Conservation (phyloP, 2,113 vertebrate genomes). For the Syngnathus scovelli region DNA sequence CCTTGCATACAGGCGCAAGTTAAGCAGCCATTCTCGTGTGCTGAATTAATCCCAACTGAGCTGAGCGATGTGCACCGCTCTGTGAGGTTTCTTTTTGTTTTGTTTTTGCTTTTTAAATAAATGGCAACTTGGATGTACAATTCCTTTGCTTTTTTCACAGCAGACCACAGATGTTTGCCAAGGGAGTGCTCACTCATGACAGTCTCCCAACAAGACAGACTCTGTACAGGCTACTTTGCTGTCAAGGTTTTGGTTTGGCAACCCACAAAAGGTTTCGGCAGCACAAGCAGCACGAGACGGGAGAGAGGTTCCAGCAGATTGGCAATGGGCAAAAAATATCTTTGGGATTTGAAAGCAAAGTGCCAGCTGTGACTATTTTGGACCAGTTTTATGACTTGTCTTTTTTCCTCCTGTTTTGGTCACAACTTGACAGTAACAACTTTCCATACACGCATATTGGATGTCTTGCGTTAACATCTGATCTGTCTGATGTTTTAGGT, state of each 20-base stretch:
- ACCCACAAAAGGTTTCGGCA: constrained; percentile 8
- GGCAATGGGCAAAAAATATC: constrained; percentile 14
- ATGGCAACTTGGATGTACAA: constrained; percentile 44
- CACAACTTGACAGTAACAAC: constrained; percentile 3
- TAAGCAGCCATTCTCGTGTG: constrained; percentile 27
- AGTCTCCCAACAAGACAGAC: not conserved
- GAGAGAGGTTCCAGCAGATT: constrained; percentile 30
- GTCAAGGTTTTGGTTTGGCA: constrained; percentile 4
- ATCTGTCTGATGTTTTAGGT: constrained; percentile 3
- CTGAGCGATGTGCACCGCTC: constrained; percentile 37
- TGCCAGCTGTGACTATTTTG: constrained; percentile 9
- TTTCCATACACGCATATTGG: constrained; percentile 9
- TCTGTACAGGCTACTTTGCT: not conserved
- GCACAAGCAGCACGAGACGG: not conserved
- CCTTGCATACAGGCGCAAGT: constrained; percentile 10
- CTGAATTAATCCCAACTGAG: constrained; percentile 14
- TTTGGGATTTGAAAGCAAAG: constrained; percentile 19
- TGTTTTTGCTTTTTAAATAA: constrained; percentile 52
- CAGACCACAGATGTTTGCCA: constrained; percentile 21
- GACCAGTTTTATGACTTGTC: constrained; percentile 1
- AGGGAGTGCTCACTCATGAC: constrained; percentile 11
- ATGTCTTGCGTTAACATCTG: not conserved
- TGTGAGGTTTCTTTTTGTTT: constrained; percentile 21
- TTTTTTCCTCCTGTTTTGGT: not conserved
- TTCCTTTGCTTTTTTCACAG: constrained; percentile 13